These are phyloP conservation scores for Venturia canescens DNA, from an alignment of 1,140 invertebrate genomes.

Conservation along the genomic window DNA sequence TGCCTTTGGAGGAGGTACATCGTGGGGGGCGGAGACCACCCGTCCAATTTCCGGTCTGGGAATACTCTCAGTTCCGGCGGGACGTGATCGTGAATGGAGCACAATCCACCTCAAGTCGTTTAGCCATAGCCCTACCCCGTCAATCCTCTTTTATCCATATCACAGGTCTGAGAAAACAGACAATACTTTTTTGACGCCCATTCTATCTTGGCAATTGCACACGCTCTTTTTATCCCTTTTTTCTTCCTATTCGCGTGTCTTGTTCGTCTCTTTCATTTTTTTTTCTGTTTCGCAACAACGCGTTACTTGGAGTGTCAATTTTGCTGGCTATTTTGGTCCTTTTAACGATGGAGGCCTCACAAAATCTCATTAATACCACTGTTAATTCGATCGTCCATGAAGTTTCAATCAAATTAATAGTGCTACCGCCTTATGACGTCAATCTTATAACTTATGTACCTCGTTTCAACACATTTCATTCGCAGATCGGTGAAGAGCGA, in stretches of 20 bases:
- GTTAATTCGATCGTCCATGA: no score
- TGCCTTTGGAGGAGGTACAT: slow-evolving; percentile 58
- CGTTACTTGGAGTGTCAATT: neutral
- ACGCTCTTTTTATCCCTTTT: slow-evolving; percentile 1
- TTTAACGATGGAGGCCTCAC: neutral
- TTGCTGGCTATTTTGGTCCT: slow-evolving; percentile 27
- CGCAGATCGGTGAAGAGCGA: no score
- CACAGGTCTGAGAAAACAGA: slow-evolving; percentile 69
- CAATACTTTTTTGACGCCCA: slow-evolving; percentile 55
- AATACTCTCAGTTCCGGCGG: slow-evolving; percentile 42
- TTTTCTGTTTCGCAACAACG: neutral
- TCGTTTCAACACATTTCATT: no score
- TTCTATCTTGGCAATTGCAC: slow-evolving; percentile 33
- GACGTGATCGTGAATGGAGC: slow-evolving; percentile 5
- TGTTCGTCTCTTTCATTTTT: slow-evolving; percentile 27
- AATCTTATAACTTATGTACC: no score
- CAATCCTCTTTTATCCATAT: slow-evolving; percentile 59
- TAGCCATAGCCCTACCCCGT: neutral
- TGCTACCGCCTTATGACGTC: no score
- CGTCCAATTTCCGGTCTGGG: slow-evolving; percentile 39
- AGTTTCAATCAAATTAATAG: no score
- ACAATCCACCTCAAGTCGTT: slow-evolving; percentile 5
- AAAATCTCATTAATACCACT: neutral
- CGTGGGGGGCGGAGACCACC: slow-evolving; percentile 36
- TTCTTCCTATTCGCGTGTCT: slow-evolving; percentile 13